A percentile compares a stretch with the other conserved stretches of the same genome.
These are phyloP conservation scores for Macroteleia sp. DNA, from an alignment of 2,888 invertebrate genomes.

Conservation along the genomic window DNA sequence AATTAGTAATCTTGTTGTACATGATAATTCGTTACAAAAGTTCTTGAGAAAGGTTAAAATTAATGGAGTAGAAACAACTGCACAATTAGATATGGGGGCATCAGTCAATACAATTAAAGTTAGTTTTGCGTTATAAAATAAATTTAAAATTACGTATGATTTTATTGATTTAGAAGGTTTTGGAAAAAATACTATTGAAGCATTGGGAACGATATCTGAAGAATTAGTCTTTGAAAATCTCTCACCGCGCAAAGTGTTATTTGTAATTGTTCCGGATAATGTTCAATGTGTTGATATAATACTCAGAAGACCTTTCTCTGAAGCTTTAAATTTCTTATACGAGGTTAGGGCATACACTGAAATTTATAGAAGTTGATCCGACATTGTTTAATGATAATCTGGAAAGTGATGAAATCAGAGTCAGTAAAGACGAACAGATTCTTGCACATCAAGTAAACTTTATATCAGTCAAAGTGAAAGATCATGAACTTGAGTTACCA, in stretches of 20 bases:
- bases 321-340: conserved; percentile 24
- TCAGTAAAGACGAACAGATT: no score
- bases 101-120: conserved; percentile 22
- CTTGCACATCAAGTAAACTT: no score
- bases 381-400: neutral
- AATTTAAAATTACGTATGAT: neutral
- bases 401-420: neutral
- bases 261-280: conserved; percentile 20
- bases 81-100: conserved; percentile 19
- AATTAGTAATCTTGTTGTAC: neutral
- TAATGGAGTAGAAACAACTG: neutral
- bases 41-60: conserved; percentile 11
- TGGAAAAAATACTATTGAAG: conserved; percentile 2
- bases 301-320: conserved; percentile 25
- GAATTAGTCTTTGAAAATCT: conserved; percentile 6
- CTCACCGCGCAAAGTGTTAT: neutral
- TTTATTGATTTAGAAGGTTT: conserved; percentile 16
- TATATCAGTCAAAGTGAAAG: conserved; percentile 9
- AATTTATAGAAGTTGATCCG: conserved; percentile 14
- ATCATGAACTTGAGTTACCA: neutral
- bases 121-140: neutral
- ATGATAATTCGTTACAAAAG: no score
- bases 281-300: conserved; percentile 15
- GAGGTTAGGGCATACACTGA: conserved; percentile 16
- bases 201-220: neutral